Conservation (phyloP, 2,888 invertebrate genomes). For the Sclerodermus sp. region DNA sequence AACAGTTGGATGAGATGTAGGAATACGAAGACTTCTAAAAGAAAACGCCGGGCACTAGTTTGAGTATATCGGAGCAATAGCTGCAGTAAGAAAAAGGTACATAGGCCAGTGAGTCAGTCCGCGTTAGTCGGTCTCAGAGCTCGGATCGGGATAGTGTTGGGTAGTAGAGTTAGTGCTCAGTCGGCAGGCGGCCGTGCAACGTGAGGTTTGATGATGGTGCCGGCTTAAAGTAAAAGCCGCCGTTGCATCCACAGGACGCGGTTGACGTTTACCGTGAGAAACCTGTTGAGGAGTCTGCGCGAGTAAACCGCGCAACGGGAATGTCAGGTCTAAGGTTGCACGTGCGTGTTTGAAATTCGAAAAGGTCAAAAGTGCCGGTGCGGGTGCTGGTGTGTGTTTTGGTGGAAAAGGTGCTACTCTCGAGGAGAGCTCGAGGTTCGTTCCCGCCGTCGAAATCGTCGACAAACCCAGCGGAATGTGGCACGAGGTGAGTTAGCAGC, state of each 20-base stretch:
- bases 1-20: no score
- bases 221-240: no score
- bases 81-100: no score
- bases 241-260: background rate
- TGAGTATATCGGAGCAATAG: no score
- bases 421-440: background rate
- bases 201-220: slow-evolving; percentile 4
- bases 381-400: background rate
- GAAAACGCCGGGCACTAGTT: no score
- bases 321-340: slow-evolving; percentile 15
- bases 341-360: slow-evolving; percentile 21
- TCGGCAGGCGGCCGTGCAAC: slow-evolving; percentile 7
- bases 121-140: background rate
- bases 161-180: no score
- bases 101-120: no score
- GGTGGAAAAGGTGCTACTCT: slow-evolving; percentile 2
- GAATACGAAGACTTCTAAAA: no score
- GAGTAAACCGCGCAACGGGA: slow-evolving; percentile 19
- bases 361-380: slow-evolving; percentile 2
- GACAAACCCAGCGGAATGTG: slow-evolving; percentile 50
- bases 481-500: slow-evolving; percentile 55
- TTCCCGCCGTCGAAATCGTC: slow-evolving; percentile 25
- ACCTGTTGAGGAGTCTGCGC: slow-evolving; percentile 23
- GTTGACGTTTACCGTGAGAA: slow-evolving; percentile 21
- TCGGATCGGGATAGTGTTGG: no score